These are phyloP conservation scores for Bradypodion pumilum DNA, from an alignment of 2,797 vertebrate genomes.

Conservation along the genomic window DNA sequence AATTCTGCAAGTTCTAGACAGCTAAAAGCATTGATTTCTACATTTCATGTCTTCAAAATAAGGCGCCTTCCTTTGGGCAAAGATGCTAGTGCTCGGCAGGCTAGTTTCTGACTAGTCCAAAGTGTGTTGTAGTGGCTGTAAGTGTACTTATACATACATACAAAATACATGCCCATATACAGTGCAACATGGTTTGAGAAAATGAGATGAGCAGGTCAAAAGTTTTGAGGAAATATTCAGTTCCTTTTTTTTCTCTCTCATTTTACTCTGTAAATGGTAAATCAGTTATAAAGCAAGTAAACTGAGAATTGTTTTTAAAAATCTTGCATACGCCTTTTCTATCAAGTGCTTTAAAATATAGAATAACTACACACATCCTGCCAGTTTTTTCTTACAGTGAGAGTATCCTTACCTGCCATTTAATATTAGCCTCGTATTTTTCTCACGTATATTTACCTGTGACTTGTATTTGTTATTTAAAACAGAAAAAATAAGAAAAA, in stretches of 20 bases:
- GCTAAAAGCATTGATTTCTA: not conserved
- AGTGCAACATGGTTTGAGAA: conserved; percentile 68
- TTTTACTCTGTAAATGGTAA: conserved; percentile 81
- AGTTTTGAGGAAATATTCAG: conserved; percentile 78
- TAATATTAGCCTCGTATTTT: conserved; percentile 99
- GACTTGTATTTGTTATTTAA: conserved; percentile 99
- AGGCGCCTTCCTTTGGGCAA: not conserved
- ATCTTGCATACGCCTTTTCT: conserved; percentile 90
- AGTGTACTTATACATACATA: not conserved
- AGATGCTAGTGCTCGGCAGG: not conserved
- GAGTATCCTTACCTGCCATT: conserved; percentile 99
- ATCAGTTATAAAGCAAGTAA: conserved; percentile 80
- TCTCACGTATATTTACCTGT: conserved; percentile 99
- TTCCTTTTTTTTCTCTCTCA: conserved; percentile 82
- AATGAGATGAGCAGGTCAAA: conserved; percentile 81
- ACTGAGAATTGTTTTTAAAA: conserved; percentile 73
- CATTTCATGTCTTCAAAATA: conserved; percentile 9
- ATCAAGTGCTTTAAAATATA: conserved; percentile 98
- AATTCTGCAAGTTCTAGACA: conserved; percentile 39
- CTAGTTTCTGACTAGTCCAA: not conserved
- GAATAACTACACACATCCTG: conserved; percentile 87
- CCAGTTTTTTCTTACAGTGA: conserved; percentile 98
- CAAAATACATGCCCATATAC: conserved; percentile 47
- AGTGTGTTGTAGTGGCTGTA: not conserved
- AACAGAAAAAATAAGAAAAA: conserved; percentile 81